These are phyloP conservation scores for Chelonus insularis DNA, from an alignment of 1,140 invertebrate species.

Conservation along the genomic window DNA sequence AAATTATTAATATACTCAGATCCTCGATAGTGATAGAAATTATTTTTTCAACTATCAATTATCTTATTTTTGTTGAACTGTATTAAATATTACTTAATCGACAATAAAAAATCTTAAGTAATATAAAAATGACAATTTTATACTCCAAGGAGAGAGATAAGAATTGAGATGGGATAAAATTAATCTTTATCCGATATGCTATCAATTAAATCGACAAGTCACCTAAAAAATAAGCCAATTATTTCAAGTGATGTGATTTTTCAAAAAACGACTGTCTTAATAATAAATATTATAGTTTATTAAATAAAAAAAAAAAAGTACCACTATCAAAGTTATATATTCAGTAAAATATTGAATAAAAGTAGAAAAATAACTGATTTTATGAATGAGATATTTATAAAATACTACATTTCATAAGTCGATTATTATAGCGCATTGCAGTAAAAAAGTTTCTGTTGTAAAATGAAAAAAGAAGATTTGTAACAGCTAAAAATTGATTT, in stretches of 20 bases:
- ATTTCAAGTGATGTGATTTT: too few species aligned
- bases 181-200: background rate
- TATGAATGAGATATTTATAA: background rate
- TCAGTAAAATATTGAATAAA: background rate
- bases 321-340: too few species aligned
- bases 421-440: slow-evolving; percentile 45
- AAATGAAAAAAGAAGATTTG: background rate
- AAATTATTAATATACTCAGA: too few species aligned
- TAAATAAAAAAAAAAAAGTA: too few species aligned
- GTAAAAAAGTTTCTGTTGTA: slow-evolving; percentile 33
- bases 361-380: background rate
- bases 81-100: too few species aligned
- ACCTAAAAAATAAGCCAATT: background rate
- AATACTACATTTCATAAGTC: background rate
- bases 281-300: too few species aligned
- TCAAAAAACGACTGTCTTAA: too few species aligned
- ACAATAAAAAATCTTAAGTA: background rate
- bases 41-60: too few species aligned
- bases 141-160: background rate
- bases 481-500: too few species aligned
- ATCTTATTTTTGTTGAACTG: too few species aligned
- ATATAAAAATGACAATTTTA: background rate
- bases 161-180: background rate
- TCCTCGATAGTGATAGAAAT: too few species aligned
- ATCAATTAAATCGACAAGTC: background rate